Conservation (phyloP, 2,113 vertebrate species). For the Scortum barcoo region DNA sequence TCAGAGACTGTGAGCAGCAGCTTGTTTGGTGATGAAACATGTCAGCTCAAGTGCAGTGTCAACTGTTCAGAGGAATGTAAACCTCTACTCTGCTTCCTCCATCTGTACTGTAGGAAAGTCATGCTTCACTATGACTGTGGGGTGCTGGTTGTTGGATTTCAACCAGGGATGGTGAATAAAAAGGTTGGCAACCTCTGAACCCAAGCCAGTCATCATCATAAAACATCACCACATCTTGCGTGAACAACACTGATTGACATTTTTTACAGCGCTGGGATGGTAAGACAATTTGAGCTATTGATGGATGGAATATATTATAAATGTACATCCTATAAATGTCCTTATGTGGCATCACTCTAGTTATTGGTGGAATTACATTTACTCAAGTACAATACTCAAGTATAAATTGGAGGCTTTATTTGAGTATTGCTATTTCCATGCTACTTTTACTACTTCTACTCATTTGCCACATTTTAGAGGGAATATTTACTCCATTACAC, state of each 20-base stretch:
- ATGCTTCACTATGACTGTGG: conserved; percentile 31
- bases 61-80: conserved; percentile 21
- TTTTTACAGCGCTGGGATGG: not conserved
- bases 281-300: not conserved
- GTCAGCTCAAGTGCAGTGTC: conserved; percentile 47
- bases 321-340: not conserved
- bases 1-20: conserved; percentile 15
- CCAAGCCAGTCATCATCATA: conserved; percentile 5
- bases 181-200: conserved; percentile 22
- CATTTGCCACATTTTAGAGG: not conserved
- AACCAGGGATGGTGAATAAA: conserved; percentile 28
- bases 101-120: conserved; percentile 20
- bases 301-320: too few relatives aligned
- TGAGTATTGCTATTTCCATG: not conserved
- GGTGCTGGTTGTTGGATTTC: conserved; percentile 28
- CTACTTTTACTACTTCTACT: not conserved
- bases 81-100: conserved; percentile 34
- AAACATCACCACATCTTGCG: not conserved
- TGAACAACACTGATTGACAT: not conserved
- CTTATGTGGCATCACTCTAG: not conserved
- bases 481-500: not conserved
- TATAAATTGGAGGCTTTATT: not conserved
- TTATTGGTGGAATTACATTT: not conserved
- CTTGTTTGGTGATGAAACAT: conserved; percentile 50
- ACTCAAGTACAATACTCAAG: not conserved